phyloP scores from a whole-genome alignment of 2,888 invertebrate species.

The Drosophila histrio region DNA sequence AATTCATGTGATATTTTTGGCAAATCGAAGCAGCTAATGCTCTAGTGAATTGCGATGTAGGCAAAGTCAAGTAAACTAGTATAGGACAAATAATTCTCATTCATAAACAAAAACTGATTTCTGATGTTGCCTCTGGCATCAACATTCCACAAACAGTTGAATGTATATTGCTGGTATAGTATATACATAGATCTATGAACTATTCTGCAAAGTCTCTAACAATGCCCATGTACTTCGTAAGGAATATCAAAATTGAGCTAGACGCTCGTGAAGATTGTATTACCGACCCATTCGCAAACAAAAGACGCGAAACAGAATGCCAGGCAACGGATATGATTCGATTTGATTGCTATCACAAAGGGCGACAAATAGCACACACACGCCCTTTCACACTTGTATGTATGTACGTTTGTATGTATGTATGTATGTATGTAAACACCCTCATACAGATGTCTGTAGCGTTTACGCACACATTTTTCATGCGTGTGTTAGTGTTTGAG shows the following conservation, averaged over 20 bases:
- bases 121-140: neutral
- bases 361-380: slow-evolving; percentile 60
- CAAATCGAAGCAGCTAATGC: slow-evolving; percentile 13
- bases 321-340: slow-evolving; percentile 69
- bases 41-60: neutral
- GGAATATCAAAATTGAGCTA: slow-evolving; percentile 13
- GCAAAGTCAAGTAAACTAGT: neutral
- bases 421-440: neutral
- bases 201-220: neutral
- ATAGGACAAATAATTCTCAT: neutral
- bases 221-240: neutral
- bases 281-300: slow-evolving; percentile 24
- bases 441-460: neutral
- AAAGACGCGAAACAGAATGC: slow-evolving; percentile 20
- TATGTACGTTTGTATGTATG: too few species aligned
- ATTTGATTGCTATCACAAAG: slow-evolving; percentile 75
- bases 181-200: neutral
- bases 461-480: slow-evolving; percentile 6
- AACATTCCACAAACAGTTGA: neutral
- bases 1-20: neutral
- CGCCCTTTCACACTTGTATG: slow-evolving; percentile 11
- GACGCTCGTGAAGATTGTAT: slow-evolving; percentile 49
- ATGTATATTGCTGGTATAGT: neutral
- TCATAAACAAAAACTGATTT: neutral
- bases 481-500: slow-evolving; percentile 11